Base-by-base conservation (phyloP, 2,888 invertebrate genomes). In the Troides helena region DNA sequence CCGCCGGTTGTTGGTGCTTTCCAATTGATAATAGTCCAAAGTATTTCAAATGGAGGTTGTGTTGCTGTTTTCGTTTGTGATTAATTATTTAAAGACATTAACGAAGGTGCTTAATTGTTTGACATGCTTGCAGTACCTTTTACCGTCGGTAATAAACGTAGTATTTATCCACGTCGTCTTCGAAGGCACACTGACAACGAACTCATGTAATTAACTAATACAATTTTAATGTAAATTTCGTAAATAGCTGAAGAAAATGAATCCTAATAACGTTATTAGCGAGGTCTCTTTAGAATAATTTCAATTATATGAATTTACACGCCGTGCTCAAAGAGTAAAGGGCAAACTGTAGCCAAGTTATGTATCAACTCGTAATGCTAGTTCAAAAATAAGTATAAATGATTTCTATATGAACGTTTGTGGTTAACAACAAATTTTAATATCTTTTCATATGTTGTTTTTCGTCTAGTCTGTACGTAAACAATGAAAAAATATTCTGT, bases 171-270 rank as follows among this genome's bases (percentile, higher is more conserved):
- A 39, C 39, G 39, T 39, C 39, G 14, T 36, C 46, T 59, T 25
- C 67, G 62, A 69, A 57, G 21, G 21, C 25, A 65, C 23, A 59
- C 57, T 43, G 46, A 65, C 65, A 65, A 65, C 65, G 65, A 65
- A 65, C 53, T 21, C 57, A 57, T 23, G 21, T 57, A 58, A 36
- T 65, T 58, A 43, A 23, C 21, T 64, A 23, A 18, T 58, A n/a
- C 8, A 58, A 21, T n/a, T 58, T 58, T n/a, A 58, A 21, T 58
- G 23, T 58, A 58, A 58, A 58, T 21, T 39, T 8, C 12, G 7
- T 58, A 58, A 58, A 58, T 53, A 6, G 53, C 17, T 6, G 1
- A 53, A 1, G 53, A 53, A 3, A 17, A 53, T 18, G n/a, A 39
- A 39, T 39, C 53, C 39, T 39, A 39, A 53, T n/a, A 53, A 53